These are phyloP conservation scores for Trachymyrmex septentrionalis DNA, from an alignment of 1,140 invertebrate species.

Conservation along the genomic window DNA sequence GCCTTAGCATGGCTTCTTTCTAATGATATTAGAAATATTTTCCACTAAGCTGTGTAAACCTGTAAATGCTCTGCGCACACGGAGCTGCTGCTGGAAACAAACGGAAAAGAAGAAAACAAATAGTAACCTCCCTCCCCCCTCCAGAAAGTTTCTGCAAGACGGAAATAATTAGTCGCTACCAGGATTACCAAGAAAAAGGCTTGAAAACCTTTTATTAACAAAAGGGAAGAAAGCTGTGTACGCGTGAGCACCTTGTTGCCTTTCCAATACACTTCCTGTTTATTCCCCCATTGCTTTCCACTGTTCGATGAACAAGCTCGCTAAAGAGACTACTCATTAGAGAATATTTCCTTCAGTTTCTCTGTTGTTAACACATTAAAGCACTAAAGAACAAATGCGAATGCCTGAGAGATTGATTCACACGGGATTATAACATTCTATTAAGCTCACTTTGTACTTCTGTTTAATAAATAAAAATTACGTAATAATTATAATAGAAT, in stretches of 20 bases:
- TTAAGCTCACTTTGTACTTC: neutral
- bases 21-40: constrained; percentile 31
- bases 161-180: constrained; percentile 66
- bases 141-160: constrained; percentile 34
- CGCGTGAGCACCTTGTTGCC: constrained; percentile 51
- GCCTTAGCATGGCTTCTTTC: neutral
- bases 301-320: neutral
- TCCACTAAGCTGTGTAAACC: neutral
- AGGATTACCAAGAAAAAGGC: constrained; percentile 28
- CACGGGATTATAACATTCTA: neutral
- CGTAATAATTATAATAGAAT: neutral
- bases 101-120: constrained; percentile 56
- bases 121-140: neutral
- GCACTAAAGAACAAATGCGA: too few relatives aligned
- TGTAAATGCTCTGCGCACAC: neutral
- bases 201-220: constrained; percentile 65
- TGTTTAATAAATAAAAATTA: neutral
- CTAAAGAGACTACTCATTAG: constrained; percentile 62
- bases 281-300: neutral
- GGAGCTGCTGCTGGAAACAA: neutral
- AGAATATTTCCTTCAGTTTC: constrained; percentile 49
- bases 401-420: constrained; percentile 27
- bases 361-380: constrained; percentile 19
- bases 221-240: constrained; percentile 27
- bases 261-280: constrained; percentile 26